phyloP scores from a whole-genome alignment of 1,140 invertebrate species.

The Pseudomyrmex sp. region DNA sequence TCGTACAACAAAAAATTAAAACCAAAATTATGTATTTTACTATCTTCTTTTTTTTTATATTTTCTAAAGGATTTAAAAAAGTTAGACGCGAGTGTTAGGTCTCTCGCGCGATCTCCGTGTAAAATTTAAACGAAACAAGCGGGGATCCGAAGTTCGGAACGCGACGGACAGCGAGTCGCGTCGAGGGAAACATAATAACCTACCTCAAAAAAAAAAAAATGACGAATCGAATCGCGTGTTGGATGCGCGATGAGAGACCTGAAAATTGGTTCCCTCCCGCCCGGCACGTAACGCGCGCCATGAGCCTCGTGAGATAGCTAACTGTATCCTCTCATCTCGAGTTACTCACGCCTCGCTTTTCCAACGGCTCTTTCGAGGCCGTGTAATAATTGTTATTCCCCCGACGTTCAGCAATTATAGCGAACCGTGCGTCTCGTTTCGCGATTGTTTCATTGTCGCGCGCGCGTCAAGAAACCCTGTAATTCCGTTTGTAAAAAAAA shows the following conservation, averaged over 20 bases:
- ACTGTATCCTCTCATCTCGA: slow-evolving; percentile 29
- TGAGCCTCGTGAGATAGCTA: slow-evolving; percentile 35
- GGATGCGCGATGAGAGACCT: slow-evolving; percentile 27
- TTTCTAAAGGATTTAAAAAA: background rate
- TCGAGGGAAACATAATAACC: slow-evolving; percentile 41
- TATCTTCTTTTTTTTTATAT: too few relatives aligned
- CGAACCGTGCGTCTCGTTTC: slow-evolving; percentile 10
- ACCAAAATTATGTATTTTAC: too few relatives aligned
- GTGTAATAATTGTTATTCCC: slow-evolving; percentile 35
- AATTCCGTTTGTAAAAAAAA: too few relatives aligned
- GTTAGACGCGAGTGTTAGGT: background rate
- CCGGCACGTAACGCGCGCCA: slow-evolving; percentile 35
- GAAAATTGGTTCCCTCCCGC: slow-evolving; percentile 11
- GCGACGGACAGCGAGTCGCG: background rate
- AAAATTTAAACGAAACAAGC: slow-evolving; percentile 20
- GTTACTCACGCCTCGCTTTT: slow-evolving; percentile 25
- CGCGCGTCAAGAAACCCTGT: too few relatives aligned
- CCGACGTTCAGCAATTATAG: slow-evolving; percentile 20
- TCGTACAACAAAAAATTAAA: too few relatives aligned
- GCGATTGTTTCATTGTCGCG: slow-evolving; percentile 33
- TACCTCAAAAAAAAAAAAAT: slow-evolving; percentile 21
- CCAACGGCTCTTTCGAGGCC: background rate
- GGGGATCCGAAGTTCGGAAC: background rate
- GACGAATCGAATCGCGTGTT: slow-evolving; percentile 48
- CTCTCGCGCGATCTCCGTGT: slow-evolving; percentile 5